Conservation (phyloP, 2,113 vertebrate species). For the Hemiscyllium ocellatum region DNA sequence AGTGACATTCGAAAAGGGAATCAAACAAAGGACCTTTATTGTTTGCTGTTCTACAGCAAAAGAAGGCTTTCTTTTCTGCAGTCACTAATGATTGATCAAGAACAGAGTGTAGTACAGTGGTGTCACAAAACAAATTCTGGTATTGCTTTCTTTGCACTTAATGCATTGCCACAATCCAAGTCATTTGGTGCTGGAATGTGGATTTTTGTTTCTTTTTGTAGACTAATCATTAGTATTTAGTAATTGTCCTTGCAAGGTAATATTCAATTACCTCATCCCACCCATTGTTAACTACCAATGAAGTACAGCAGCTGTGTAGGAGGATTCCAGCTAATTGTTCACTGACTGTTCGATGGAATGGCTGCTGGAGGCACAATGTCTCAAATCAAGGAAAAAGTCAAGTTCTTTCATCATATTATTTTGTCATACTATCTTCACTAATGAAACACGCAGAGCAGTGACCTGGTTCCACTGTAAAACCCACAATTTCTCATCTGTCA, state of each 20-base stretch:
- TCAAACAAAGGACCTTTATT: background rate
- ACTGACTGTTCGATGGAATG: slow-evolving; percentile 5
- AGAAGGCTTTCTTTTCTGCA: background rate
- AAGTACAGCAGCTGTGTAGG: background rate
- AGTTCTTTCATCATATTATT: background rate
- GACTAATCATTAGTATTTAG: background rate
- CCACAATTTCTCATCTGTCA: background rate
- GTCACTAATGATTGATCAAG: background rate
- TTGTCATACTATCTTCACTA: background rate
- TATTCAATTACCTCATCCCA: slow-evolving; percentile 1
- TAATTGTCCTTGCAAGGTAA: background rate
- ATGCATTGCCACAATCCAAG: background rate
- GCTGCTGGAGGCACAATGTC: background rate
- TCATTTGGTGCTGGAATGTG: background rate
- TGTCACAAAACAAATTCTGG: background rate
- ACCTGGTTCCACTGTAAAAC: background rate
- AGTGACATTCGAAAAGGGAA: background rate
- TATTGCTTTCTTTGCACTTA: background rate
- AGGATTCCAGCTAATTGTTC: background rate
- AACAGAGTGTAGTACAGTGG: background rate
- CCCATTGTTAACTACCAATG: background rate
- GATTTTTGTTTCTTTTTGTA: background rate
- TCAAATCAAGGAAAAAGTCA: background rate
- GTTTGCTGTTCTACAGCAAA: background rate
- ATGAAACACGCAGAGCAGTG: background rate